phyloP scores from a whole-genome alignment of 2,888 invertebrate species.

The Himalopsyche anomala region DNA sequence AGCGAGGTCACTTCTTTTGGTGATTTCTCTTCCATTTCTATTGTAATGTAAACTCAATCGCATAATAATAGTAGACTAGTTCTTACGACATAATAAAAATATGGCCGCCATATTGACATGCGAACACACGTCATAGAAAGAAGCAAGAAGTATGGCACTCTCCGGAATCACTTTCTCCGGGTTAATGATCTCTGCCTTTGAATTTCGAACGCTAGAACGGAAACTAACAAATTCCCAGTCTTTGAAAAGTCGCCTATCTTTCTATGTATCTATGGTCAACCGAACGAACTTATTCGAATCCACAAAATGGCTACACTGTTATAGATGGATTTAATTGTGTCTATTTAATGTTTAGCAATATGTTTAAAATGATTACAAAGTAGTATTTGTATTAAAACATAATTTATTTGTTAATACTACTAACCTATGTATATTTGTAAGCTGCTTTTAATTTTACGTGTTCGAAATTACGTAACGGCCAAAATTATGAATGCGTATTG shows the following conservation, averaged over 20 bases:
- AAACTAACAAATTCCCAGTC: slow-evolving; percentile 11
- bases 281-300: no score
- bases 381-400: no score
- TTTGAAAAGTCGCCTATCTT: neutral
- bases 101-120: slow-evolving; percentile 41
- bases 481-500: no score
- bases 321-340: no score
- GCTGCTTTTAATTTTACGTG: no score
- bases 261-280: neutral
- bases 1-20: neutral
- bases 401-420: no score
- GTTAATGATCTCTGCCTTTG: slow-evolving; percentile 51
- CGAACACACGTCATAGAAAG: slow-evolving; percentile 17
- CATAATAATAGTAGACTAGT: neutral
- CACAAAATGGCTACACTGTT: no score
- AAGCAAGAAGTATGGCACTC: slow-evolving; percentile 46
- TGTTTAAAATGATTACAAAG: no score
- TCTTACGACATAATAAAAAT: slow-evolving; percentile 5
- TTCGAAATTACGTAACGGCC: no score
- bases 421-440: no score
- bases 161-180: slow-evolving; percentile 52
- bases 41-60: neutral
- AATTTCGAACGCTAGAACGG: slow-evolving; percentile 29
- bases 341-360: no score
- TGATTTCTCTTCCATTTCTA: slow-evolving; percentile 1